Percentiles rank a stretch among this genome's conserved stretches.
phyloP scores from a whole-genome alignment of 2,888 invertebrate species.

The Aproaerema taeniolella region DNA sequence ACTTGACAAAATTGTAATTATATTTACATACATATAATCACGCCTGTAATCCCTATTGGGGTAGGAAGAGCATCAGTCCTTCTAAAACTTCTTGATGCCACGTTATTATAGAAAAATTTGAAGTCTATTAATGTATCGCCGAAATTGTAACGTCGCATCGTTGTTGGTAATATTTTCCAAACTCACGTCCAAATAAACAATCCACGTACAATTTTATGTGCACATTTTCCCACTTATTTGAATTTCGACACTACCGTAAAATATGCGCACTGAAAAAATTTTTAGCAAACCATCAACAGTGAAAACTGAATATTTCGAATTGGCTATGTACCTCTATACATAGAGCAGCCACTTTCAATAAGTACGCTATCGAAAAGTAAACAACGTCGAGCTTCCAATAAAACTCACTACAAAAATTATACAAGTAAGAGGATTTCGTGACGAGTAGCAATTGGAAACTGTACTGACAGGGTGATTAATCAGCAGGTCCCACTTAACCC shows the following conservation, averaged over 20 bases:
- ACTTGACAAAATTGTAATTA: background rate
- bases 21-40: background rate
- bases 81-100: too few species aligned
- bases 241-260: conserved; percentile 2
- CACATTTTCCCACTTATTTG: conserved; percentile 7
- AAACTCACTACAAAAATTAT: conserved; percentile 42
- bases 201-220: conserved; percentile 4
- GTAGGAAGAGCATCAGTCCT: too few species aligned
- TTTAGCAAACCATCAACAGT: conserved; percentile 1
- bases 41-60: too few species aligned
- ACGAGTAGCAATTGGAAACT: conserved; percentile 69
- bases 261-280: conserved; percentile 8
- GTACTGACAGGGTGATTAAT: conserved; percentile 74
- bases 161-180: too few species aligned
- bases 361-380: background rate
- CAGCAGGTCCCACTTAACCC: conserved; percentile 73
- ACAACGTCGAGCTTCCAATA: background rate
- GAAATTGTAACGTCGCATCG: too few species aligned
- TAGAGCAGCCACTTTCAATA: conserved; percentile 18
- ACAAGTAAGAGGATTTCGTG: conserved; percentile 54
- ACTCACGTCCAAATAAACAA: too few species aligned
- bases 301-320: conserved; percentile 32
- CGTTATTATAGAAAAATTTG: too few species aligned
- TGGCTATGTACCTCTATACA: conserved; percentile 22
- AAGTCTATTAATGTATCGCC: too few species aligned